phyloP scores from a whole-genome alignment of 2,113 vertebrate genomes.

The Cottus gobio region DNA sequence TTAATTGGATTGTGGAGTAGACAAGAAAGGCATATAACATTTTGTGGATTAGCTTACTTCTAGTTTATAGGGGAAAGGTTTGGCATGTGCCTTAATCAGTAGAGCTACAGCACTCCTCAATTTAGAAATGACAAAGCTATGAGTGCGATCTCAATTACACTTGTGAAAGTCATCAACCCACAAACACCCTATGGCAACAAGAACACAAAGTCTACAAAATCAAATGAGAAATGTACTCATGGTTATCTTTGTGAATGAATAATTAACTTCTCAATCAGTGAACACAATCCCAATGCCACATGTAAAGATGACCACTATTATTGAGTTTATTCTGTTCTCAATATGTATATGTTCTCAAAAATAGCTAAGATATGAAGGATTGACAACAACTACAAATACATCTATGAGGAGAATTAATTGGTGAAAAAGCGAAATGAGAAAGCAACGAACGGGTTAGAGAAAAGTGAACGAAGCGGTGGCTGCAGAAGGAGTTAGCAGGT shows the following conservation, averaged over 20 bases:
- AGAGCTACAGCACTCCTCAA: not conserved
- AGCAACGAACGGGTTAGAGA: not conserved
- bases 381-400: constrained; percentile 3
- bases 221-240: not conserved
- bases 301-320: not conserved
- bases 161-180: not conserved
- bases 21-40: not conserved
- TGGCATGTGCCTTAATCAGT: not conserved
- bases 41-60: not conserved
- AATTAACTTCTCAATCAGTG: not conserved
- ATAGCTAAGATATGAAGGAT: not conserved
- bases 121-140: not conserved
- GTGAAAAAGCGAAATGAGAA: not conserved
- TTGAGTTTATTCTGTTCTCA: not conserved
- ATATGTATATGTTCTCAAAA: not conserved
- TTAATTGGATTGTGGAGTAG: not conserved
- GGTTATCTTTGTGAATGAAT: constrained; percentile 8
- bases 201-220: not conserved
- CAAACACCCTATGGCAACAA: not conserved
- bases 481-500: constrained; percentile 57
- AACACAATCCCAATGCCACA: not conserved
- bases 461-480: constrained; percentile 52
- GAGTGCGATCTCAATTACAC: not conserved
- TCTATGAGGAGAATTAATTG: constrained; percentile 1
- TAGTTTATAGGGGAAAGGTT: not conserved